Percentiles rank a stretch among this genome's conserved stretches.
phyloP scores from a whole-genome alignment of 2,797 vertebrate genomes.

The Amblyopsis hoosieri region DNA sequence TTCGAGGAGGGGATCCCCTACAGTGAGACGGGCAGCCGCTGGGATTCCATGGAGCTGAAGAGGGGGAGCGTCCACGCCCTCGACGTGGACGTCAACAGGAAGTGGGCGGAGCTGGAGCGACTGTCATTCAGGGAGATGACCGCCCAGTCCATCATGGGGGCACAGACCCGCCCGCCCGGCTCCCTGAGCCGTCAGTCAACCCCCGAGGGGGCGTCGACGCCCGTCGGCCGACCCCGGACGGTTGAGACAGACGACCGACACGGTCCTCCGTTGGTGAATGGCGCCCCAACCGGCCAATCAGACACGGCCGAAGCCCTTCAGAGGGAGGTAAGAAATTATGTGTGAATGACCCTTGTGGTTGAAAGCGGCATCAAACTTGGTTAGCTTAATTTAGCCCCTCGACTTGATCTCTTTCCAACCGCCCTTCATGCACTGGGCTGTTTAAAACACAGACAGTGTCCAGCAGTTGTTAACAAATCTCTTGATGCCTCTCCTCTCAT shows the following conservation, averaged over 20 bases:
- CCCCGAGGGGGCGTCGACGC: slow-evolving; percentile 25
- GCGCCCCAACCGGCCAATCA: slow-evolving; percentile 48
- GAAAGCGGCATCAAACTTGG: too few species aligned
- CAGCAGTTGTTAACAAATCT: neutral
- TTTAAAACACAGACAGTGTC: neutral
- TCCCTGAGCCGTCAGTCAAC: slow-evolving; percentile 32
- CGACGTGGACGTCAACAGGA: slow-evolving; percentile 88
- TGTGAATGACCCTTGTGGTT: too few species aligned
- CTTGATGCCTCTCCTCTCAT: neutral
- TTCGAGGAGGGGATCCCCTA: slow-evolving; percentile 73
- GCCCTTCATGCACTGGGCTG: too few species aligned
- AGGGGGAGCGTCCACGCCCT: slow-evolving; percentile 66
- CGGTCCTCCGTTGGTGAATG: slow-evolving; percentile 32
- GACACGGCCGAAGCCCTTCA: slow-evolving; percentile 76
- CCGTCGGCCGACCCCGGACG: slow-evolving; percentile 21
- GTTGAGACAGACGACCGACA: slow-evolving; percentile 15
- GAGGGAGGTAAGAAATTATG: slow-evolving; percentile 81
- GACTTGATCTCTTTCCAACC: too few species aligned
- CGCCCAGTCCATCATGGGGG: slow-evolving; percentile 76
- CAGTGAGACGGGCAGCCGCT: slow-evolving; percentile 71
- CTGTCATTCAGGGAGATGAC: slow-evolving; percentile 82
- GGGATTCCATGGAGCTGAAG: slow-evolving; percentile 80
- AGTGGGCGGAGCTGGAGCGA: slow-evolving; percentile 91
- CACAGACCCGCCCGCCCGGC: slow-evolving; percentile 41
- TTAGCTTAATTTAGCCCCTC: too few species aligned